These are phyloP conservation scores for Caenorhabditis panamensis DNA, from an alignment of 2,888 invertebrate genomes.

Conservation along the genomic window DNA sequence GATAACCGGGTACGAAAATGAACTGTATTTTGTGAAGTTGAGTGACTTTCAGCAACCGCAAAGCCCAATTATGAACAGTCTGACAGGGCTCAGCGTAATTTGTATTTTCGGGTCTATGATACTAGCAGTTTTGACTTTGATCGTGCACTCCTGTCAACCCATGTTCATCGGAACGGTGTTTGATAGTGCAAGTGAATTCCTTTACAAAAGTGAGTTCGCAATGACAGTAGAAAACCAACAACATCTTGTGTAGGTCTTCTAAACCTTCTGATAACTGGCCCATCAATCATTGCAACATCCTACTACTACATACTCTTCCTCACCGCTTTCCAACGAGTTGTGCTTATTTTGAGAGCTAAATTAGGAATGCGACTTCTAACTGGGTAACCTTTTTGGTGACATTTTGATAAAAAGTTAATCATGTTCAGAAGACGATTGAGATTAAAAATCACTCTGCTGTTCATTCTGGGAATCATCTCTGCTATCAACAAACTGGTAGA, in stretches of 20 bases:
- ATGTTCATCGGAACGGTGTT: background rate
- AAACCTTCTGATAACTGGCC: background rate
- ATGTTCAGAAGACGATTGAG: constrained; percentile 24
- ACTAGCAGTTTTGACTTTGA: background rate
- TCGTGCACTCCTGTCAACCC: background rate
- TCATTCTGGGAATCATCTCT: constrained; percentile 25
- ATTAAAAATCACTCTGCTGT: constrained; percentile 9
- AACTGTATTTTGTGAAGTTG: background rate
- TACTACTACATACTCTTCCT: constrained; percentile 30
- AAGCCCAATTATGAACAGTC: constrained; percentile 2
- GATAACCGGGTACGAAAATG: constrained; percentile 25
- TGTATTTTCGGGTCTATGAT: constrained; percentile 15
- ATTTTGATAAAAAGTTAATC: background rate
- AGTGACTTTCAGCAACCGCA: constrained; percentile 35
- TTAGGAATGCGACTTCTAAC: constrained; percentile 28
- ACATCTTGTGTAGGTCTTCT: background rate
- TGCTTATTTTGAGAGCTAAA: constrained; percentile 33
- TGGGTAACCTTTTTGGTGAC: constrained; percentile 19
- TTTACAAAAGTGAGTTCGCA: constrained; percentile 1
- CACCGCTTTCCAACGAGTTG: constrained; percentile 24
- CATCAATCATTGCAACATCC: background rate
- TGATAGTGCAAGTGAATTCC: background rate
- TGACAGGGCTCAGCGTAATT: background rate
- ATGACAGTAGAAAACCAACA: background rate
- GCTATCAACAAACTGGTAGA: constrained; percentile 20